Evolutionary conservation across 2,888 invertebrate species (phyloP).

Genomic region (Pyrgus malvae): DNA sequence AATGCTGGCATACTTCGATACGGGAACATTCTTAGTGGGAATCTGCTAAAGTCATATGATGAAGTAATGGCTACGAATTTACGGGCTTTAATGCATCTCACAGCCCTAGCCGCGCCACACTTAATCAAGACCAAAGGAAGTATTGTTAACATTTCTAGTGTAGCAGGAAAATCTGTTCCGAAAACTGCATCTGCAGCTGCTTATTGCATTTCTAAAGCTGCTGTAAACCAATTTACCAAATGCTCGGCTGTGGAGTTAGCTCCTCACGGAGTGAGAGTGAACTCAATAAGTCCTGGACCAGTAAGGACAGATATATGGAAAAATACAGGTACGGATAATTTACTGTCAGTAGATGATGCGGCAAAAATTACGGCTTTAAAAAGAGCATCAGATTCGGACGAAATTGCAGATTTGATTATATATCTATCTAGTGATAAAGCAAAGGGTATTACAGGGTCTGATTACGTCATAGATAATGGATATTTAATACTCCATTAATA

Average conservation of each 20-base stretch:
- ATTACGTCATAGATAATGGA: too few relatives aligned
- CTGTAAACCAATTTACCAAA: neutral
- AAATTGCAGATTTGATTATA: too few relatives aligned
- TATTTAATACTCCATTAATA: too few relatives aligned
- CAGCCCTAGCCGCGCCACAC: neutral
- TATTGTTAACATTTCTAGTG: slow-evolving; percentile 1
- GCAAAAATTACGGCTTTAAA: neutral
- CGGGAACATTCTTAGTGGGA: neutral
- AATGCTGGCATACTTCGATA: neutral
- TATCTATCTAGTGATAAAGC: too few relatives aligned
- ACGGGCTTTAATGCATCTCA: neutral
- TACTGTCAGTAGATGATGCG: neutral
- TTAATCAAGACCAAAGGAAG: neutral
- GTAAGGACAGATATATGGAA: neutral
- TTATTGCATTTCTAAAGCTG: neutral
- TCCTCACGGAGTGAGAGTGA: slow-evolving; percentile 18
- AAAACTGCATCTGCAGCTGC: neutral
- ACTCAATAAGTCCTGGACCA: neutral
- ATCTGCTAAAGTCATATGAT: neutral
- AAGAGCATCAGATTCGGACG: too few relatives aligned
- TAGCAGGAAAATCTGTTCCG: neutral
- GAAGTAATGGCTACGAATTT: neutral
- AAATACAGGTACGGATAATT: neutral
- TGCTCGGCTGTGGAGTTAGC: slow-evolving; percentile 34
- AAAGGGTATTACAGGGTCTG: too few relatives aligned